Evolutionary conservation across 1,140 invertebrate species (phyloP).

Genomic region (Yoshiicerus persimilis): DNA sequence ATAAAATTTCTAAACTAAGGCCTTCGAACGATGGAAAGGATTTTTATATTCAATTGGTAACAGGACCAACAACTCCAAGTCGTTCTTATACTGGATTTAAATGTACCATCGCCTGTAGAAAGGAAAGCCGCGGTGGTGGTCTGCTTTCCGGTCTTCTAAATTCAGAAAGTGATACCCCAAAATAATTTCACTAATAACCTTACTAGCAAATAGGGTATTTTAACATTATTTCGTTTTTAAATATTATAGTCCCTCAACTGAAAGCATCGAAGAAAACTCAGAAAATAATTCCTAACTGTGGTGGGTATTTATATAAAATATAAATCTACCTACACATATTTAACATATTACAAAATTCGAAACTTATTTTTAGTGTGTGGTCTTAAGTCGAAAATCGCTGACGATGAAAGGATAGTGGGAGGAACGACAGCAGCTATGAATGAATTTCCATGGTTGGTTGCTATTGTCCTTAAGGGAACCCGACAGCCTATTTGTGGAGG

Average conservation of each 20-base stretch:
- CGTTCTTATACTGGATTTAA: neutral
- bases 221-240: too few relatives aligned
- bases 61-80: neutral
- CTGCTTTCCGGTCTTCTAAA: too few relatives aligned
- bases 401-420: neutral
- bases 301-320: too few relatives aligned
- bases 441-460: constrained; percentile 31
- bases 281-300: too few relatives aligned
- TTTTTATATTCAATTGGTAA: neutral
- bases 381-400: neutral
- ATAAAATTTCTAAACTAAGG: neutral
- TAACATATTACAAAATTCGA: too few relatives aligned
- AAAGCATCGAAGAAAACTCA: too few relatives aligned
- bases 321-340: too few relatives aligned
- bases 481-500: constrained; percentile 20
- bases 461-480: constrained; percentile 4
- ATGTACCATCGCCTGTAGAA: neutral
- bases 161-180: too few relatives aligned
- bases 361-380: neutral
- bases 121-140: too few relatives aligned
- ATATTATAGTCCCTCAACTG: too few relatives aligned
- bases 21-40: neutral
- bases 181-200: too few relatives aligned
- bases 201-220: too few relatives aligned
- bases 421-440: neutral